Base-by-base conservation (phyloP, 2,888 invertebrate genomes). In the Trichogramma dendrolimi region DNA sequence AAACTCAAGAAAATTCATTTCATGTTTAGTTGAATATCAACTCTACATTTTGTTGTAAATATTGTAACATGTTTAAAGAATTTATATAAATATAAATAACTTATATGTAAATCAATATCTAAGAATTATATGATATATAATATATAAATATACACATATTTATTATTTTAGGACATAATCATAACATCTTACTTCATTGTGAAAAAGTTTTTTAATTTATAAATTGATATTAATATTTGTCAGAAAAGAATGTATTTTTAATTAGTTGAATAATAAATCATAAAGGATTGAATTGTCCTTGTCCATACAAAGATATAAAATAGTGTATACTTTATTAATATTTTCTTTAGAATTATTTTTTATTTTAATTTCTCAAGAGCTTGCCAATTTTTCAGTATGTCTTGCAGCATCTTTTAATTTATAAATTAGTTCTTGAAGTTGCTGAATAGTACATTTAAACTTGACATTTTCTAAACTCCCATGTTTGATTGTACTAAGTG, bases 381-480 rank as follows among this genome's bases (percentile, higher is more conserved):
- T 72, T 11, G 73, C 69, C 41, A 85, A 74, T 71, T 81, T 83
- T 68, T 86, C 85, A 71, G 86, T 84, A 72, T 87, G 87, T 68
- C 85, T 78, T 55, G 84, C 81, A 55, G 85, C 81, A 72, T 87
- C 87, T 73, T 86, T 87, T 38, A 88, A 75, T 77, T 87, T 87
- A 70, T 85, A 85, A 62, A 87, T 84, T 60, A 88, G 79, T 77
- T 87, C 87, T 71, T 87, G 87, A 53, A 88, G 72, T 71, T 87
- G 85, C 67, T 85, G 86, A 46, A 82, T 82, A 49, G 83, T 85
- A 72, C 87, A 87, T 4, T 83, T 84, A 69, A 87, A 87, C 66
- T 80, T 80, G 11, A 87, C 72, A 70, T 82, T 80, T 44, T 83
- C 80, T 4, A 80, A 62, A 49, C 75, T 69, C 50, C 70, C 72